Base-by-base conservation (phyloP, 1,140 invertebrate genomes). In the Heliconius nattereri region DNA sequence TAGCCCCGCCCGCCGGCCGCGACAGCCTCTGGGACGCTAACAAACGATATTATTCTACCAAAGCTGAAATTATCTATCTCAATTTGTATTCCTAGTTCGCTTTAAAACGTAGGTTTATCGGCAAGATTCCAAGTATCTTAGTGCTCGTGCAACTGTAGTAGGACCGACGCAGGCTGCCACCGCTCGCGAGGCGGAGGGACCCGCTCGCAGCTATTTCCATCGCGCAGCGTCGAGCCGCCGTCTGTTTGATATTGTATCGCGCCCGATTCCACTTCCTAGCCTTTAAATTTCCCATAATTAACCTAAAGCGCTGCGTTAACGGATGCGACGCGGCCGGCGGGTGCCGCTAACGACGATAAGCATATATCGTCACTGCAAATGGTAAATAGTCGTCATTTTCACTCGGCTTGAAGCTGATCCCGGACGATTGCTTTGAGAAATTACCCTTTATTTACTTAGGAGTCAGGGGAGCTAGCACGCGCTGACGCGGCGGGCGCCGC, bases 21-120 rank as follows among this genome's bases (percentile, higher is more conserved):
- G 66, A 19, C 26, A 16, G 5, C 29, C 45, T 37, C 75, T 45
- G 71, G 29, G 70, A 54, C 49, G 76, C 75, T 79, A 87, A 85
- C 78, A 78, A 87, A 89, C 90, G 88, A 91, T 92, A 93, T 92
- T 91, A 90, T 86, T 89, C 90, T 92, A 92, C 92, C 92, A 93
- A 94, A 94, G 92, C 88, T 92, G 91, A 94, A 92, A 91, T 92
- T 92, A 91, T 91, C 90, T 94, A 92, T 93, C 90, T 94, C 91
- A 92, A 91, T 89, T 90, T 89, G 86, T 94, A 94, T 94, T 94
- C 92, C 91, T 94, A 94, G 91, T 93, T 92, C 90, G 92, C 91
- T 93, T 94, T 94, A 94, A 92, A 90, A 87, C 81, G 87, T 92
- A 93, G 92, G 85, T 90, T 87, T 91, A 92, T 92, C 87, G 91